A percentile compares a stretch with the other conserved stretches of the same genome.
Evolutionary conservation across 2,888 invertebrate species (phyloP).

Genomic region (Pammene aurita): DNA sequence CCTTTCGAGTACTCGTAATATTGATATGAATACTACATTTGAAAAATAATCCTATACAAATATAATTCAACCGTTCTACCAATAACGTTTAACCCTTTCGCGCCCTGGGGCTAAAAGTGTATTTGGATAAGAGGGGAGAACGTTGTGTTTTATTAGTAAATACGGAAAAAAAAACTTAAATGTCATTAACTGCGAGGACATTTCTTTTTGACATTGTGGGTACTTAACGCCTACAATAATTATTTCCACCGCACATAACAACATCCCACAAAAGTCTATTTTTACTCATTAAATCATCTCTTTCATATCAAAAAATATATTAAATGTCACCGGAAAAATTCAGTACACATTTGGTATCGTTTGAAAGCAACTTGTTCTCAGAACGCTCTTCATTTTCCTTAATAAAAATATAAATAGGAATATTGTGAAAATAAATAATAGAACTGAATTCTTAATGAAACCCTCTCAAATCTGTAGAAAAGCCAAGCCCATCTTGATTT

Average conservation of each 20-base stretch:
- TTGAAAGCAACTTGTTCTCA: slow-evolving; percentile 6
- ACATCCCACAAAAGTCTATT: not conserved
- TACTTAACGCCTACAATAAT: too few relatives aligned
- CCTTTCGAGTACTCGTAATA: not conserved
- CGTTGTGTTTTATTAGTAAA: slow-evolving; percentile 2
- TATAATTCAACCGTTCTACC: not conserved
- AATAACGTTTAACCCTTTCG: not conserved
- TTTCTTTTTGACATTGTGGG: too few relatives aligned
- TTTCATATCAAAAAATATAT: slow-evolving; percentile 13
- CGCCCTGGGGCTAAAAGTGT: not conserved
- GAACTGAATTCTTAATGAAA: too few relatives aligned
- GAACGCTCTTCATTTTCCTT: not conserved
- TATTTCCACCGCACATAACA: too few relatives aligned
- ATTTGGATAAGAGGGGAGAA: not conserved
- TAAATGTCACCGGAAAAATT: not conserved
- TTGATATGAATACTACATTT: not conserved
- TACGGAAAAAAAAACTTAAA: not conserved
- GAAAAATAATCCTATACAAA: slow-evolving; percentile 3
- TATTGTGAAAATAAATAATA: not conserved
- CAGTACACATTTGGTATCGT: not conserved
- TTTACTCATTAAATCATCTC: not conserved
- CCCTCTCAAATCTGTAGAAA: slow-evolving; percentile 5
- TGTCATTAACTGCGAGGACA: too few relatives aligned
- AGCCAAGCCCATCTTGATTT: slow-evolving; percentile 5
- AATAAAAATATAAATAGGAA: slow-evolving; percentile 8